Percentiles rank a stretch among this genome's conserved stretches.
Evolutionary conservation across 2,113 vertebrate species (phyloP).

Genomic region (Drymodes brunneopygia): DNA sequence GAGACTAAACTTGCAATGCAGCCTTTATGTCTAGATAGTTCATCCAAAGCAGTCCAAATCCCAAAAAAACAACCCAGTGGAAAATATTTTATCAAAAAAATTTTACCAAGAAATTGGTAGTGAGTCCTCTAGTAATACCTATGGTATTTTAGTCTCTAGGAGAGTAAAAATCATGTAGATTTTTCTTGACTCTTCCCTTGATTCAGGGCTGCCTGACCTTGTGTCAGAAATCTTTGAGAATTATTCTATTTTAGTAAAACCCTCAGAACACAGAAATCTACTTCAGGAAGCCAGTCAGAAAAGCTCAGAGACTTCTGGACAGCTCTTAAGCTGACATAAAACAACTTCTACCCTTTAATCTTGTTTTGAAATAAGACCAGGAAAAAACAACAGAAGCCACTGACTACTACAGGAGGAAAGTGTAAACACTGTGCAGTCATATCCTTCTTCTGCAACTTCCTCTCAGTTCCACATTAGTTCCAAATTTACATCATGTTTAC

Average conservation of each 20-base stretch:
- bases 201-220: neutral
- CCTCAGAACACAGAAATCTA: neutral
- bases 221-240: neutral
- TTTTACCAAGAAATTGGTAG: neutral
- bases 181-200: neutral
- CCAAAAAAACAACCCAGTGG: neutral
- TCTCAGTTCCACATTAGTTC: neutral
- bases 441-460: neutral
- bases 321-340: rapidly evolving
- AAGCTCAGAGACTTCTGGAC: neutral
- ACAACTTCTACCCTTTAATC: neutral
- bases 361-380: neutral
- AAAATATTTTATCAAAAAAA: neutral
- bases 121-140: neutral
- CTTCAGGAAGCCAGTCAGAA: neutral
- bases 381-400: neutral
- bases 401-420: neutral
- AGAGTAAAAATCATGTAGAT: rapidly evolving
- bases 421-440: neutral
- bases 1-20: neutral
- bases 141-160: rapidly evolving
- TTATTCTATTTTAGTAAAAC: neutral
- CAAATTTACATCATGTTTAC: neutral
- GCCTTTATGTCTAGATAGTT: neutral
- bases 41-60: neutral